These are phyloP conservation scores for Sinocyclocheilus maitianheensis DNA, from an alignment of 2,113 vertebrate species.

Conservation along the genomic window DNA sequence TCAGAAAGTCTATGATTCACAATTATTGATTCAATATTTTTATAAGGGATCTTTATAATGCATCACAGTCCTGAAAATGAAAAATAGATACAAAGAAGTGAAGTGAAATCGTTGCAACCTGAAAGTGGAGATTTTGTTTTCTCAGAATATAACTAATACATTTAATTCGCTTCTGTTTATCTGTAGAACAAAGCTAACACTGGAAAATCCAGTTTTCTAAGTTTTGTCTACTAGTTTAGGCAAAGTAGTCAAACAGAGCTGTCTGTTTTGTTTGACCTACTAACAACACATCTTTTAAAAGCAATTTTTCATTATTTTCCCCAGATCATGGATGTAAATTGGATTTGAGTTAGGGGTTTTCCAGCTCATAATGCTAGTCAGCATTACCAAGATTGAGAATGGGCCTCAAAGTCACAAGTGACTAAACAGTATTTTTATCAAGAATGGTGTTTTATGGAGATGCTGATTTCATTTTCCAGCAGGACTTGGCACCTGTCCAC, in stretches of 20 bases:
- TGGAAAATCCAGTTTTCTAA: constrained; percentile 11
- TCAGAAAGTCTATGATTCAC: no score
- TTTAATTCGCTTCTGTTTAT: background rate
- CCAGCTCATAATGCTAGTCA: background rate
- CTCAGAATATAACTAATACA: background rate
- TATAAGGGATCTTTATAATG: background rate
- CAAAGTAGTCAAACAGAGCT: background rate
- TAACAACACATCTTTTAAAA: background rate
- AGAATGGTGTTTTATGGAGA: background rate
- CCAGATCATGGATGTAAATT: background rate
- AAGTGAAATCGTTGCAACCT: background rate
- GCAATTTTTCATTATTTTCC: background rate
- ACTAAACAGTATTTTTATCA: background rate
- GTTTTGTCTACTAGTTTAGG: background rate
- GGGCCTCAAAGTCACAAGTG: background rate
- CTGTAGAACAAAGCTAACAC: background rate
- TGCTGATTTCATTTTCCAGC: no score
- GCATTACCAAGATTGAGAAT: background rate
- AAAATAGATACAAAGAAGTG: background rate
- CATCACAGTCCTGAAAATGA: background rate
- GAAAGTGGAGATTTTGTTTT: background rate
- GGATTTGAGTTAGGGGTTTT: background rate
- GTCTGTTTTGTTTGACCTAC: constrained; percentile 17
- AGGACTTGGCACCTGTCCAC: no score
- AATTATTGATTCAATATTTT: no score